A percentile compares a stretch with the other conserved stretches of the same genome.
Conservation (phyloP, 2,888 invertebrate species). For the Apantesis nais region DNA sequence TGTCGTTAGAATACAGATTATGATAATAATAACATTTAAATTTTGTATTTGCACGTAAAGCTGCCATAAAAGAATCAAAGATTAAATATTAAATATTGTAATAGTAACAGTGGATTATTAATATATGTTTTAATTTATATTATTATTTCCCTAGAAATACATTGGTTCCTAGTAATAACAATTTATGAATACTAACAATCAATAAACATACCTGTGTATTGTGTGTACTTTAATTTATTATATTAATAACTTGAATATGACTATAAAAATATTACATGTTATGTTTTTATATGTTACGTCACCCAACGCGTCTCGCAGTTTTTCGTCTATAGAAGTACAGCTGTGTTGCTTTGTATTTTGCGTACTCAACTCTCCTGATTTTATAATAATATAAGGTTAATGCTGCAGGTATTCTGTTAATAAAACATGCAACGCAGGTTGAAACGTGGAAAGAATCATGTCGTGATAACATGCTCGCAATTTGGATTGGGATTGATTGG, state of each 20-base stretch:
- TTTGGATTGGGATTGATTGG: no score
- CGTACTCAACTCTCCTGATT: no score
- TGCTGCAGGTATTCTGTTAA: no score
- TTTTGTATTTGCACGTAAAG: neutral
- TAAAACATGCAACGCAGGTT: no score
- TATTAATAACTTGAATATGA: no score
- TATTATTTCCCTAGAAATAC: neutral
- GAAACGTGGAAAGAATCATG: no score
- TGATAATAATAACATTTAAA: slow-evolving; percentile 8
- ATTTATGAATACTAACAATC: neutral
- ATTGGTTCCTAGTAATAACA: neutral
- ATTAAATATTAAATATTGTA: slow-evolving; percentile 16
- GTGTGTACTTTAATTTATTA: neutral
- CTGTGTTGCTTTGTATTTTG: neutral
- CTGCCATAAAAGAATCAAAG: slow-evolving; percentile 4
- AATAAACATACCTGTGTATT: neutral
- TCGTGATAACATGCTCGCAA: no score
- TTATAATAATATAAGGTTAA: no score
- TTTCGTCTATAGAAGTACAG: no score
- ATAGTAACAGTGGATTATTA: slow-evolving; percentile 7
- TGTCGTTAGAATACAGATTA: slow-evolving; percentile 4
- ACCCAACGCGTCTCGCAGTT: no score
- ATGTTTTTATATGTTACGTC: no score
- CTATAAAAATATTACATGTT: no score
- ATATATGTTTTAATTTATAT: slow-evolving; percentile 1